Percentiles rank a stretch among this genome's conserved stretches.
phyloP scores from a whole-genome alignment of 2,113 vertebrate species.

The Cyanistes caeruleus region DNA sequence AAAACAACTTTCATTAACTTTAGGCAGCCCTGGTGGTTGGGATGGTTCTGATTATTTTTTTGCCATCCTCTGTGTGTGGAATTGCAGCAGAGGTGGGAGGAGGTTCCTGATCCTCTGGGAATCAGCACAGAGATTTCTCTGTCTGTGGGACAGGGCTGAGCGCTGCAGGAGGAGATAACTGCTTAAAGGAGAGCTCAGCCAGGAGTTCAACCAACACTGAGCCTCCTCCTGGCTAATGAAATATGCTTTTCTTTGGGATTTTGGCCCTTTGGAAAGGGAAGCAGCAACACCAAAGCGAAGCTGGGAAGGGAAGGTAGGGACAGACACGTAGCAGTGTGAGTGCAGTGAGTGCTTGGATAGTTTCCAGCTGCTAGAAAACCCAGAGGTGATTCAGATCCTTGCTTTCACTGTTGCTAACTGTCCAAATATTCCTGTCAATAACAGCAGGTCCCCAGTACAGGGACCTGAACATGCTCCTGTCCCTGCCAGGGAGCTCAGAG shows the following conservation, averaged over 20 bases:
- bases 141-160: neutral
- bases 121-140: neutral
- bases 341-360: neutral
- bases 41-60: neutral
- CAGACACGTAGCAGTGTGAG: rapidly evolving
- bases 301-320: neutral
- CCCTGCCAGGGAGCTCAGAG: neutral
- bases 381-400: neutral
- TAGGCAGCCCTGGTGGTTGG: neutral
- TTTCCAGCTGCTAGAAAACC: neutral
- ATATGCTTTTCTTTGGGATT: neutral
- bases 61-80: neutral
- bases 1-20: neutral
- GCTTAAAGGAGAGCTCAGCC: neutral
- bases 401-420: neutral
- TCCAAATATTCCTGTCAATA: rapidly evolving
- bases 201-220: neutral
- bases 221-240: neutral
- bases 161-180: neutral
- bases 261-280: neutral
- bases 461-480: rapidly evolving
- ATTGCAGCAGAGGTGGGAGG: neutral
- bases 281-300: neutral
- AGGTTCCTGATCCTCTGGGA: neutral
- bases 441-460: neutral